Evolutionary conservation across 2,888 invertebrate genomes (phyloP).

Genomic region (Volucella bombylans): DNA sequence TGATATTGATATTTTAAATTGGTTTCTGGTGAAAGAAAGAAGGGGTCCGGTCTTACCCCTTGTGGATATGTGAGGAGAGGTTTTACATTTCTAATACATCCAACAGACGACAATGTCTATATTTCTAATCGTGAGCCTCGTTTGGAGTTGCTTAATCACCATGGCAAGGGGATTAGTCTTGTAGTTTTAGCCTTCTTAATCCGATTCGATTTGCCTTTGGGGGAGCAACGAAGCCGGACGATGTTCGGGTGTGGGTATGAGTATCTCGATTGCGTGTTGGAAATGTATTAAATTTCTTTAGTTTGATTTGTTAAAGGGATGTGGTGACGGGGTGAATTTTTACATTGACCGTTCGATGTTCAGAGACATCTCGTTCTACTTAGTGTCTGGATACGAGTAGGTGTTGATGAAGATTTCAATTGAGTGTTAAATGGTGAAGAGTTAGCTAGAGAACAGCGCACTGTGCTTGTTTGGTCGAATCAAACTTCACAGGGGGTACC

Average conservation of each 20-base stretch:
- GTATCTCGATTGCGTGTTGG: constrained; percentile 32
- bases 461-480: no score
- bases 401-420: constrained; percentile 6
- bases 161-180: constrained; percentile 34
- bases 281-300: constrained; percentile 34
- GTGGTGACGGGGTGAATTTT: constrained; percentile 37
- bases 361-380: background rate
- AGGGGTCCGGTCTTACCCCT: constrained; percentile 24
- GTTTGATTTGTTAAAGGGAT: background rate
- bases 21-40: constrained; percentile 5
- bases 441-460: background rate
- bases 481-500: no score
- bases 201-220: constrained; percentile 52
- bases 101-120: constrained; percentile 45
- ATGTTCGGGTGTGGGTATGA: background rate
- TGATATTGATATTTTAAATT: constrained; percentile 66
- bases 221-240: constrained; percentile 7
- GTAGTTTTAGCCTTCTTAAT: constrained; percentile 35
- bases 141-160: constrained; percentile 41
- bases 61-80: constrained; percentile 19
- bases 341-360: constrained; percentile 25
- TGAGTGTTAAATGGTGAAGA: background rate
- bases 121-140: constrained; percentile 41
- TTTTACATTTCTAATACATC: constrained; percentile 42
- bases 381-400: background rate